Evolutionary conservation across 35 echinoderm and acorn worm genomes (phyloP).

Genomic region (Lytechinus variegatus): DNA sequence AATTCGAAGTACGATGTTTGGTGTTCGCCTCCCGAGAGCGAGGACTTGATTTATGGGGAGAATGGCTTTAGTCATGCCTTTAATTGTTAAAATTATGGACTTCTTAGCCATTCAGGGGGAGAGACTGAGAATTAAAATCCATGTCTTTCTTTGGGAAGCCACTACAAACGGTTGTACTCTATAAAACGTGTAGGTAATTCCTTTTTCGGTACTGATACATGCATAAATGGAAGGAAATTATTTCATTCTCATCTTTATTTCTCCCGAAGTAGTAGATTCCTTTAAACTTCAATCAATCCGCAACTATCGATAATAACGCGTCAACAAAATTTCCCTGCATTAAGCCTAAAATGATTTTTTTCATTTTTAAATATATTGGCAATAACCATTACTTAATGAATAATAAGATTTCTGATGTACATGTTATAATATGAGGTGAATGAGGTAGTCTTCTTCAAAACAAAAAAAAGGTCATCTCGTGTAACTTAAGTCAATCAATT

Average conservation of each 20-base stretch:
- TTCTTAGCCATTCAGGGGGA: background rate
- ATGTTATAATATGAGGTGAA: background rate
- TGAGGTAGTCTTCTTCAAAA: background rate
- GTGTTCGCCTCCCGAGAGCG: background rate
- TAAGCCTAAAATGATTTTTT: background rate
- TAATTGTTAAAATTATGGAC: background rate
- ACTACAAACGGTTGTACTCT: background rate
- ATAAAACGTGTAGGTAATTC: background rate
- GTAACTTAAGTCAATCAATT: background rate
- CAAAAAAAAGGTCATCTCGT: background rate
- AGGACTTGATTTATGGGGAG: background rate
- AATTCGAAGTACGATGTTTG: background rate
- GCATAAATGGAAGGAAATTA: background rate
- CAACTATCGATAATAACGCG: background rate
- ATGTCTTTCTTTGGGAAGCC: background rate
- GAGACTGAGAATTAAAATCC: background rate
- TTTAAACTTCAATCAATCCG: background rate
- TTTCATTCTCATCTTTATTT: background rate
- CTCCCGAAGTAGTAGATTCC: background rate
- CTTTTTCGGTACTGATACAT: background rate
- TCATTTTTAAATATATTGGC: conserved; percentile 7
- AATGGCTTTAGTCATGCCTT: background rate
- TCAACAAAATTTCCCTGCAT: background rate
- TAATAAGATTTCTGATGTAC: conserved; percentile 4
- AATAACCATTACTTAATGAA: background rate